Base-by-base conservation (phyloP, 1,140 invertebrate genomes). In the Pseudomyrmex dendroicus region DNA sequence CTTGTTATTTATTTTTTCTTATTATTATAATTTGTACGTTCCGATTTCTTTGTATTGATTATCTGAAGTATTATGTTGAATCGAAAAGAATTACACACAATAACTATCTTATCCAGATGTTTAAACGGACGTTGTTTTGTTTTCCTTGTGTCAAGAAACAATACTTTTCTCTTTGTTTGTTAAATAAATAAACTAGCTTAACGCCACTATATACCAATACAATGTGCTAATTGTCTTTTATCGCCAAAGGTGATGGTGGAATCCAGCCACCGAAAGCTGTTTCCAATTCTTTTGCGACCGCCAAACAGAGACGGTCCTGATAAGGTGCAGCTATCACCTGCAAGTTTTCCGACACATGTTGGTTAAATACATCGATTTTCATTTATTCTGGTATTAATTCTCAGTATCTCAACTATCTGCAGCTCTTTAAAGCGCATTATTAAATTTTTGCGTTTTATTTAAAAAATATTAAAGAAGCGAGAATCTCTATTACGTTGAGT, bases 211-310 rank as follows among this genome's bases (percentile, higher is more conserved):
- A 35, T 35, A 22, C 12, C 0, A 13, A 12, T 25, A 25, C 1
- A 12, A 44, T 35, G 12, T 20, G 0, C 44, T 35, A 67, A 46
- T 78, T 15, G 9, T 15, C 22, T 17, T 22, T 25, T 1, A 44
- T 8, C 17, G 8, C 7, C 2, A 54, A 57, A 56, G 20, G 89
- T 57, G 93, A 57, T 62, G 20, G 89, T 57, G 93, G 90, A 46
- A 92, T 73, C 98, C 98, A 98, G 1, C 98, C 98, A 9, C 97
- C 97, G 92, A 98, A 97, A 1, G 93, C 95, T 67, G 95, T 95
- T 89, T 98, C 97, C n/a, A 99, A 91, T 84, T 97, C 96, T 84
- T 94, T 90, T 0, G 98, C 98, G 2, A 98, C 95, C 3, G 96
- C 96, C 35, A 98, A 90, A 80, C 96, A 97, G 0, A 98, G 90